Percentiles rank a stretch among this genome's conserved stretches.
Evolutionary conservation across 1,140 invertebrate species (phyloP).

Genomic region (Holcopasites calliopsidis): DNA sequence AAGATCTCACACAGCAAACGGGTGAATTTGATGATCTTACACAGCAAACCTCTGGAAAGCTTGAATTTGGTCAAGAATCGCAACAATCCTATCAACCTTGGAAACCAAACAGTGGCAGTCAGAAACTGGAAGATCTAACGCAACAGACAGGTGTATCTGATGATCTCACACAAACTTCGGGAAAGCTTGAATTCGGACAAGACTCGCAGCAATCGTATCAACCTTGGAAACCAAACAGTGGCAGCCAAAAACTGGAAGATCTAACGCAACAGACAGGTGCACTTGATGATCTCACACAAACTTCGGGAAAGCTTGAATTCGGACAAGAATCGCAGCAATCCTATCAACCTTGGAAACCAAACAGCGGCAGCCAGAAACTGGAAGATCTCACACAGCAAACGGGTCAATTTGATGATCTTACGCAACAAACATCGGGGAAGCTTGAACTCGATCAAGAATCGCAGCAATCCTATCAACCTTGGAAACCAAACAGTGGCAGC

Average conservation of each 20-base stretch:
- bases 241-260: slow-evolving; percentile 34
- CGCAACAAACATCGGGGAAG: slow-evolving; percentile 29
- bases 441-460: slow-evolving; percentile 29
- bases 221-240: not conserved
- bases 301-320: slow-evolving; percentile 68
- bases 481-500: not conserved
- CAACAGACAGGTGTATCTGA: slow-evolving; percentile 16
- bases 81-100: slow-evolving; percentile 38
- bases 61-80: slow-evolving; percentile 71
- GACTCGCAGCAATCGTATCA: slow-evolving; percentile 18
- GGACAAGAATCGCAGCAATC: slow-evolving; percentile 62
- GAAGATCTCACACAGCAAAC: slow-evolving; percentile 22
- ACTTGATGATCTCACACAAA: slow-evolving; percentile 51
- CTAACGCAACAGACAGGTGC: slow-evolving; percentile 37
- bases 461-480: slow-evolving; percentile 28
- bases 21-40: slow-evolving; percentile 41
- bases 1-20: slow-evolving; percentile 46
- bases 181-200: slow-evolving; percentile 38
- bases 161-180: slow-evolving; percentile 17
- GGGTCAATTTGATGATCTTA: slow-evolving; percentile 36
- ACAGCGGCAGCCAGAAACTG: not conserved
- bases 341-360: not conserved
- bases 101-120: slow-evolving; percentile 10
- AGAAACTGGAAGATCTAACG: slow-evolving; percentile 10
- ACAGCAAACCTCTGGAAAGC: slow-evolving; percentile 49